These are phyloP conservation scores for Falcaria lacertinaria DNA, from an alignment of 2,888 invertebrate genomes.

Conservation along the genomic window DNA sequence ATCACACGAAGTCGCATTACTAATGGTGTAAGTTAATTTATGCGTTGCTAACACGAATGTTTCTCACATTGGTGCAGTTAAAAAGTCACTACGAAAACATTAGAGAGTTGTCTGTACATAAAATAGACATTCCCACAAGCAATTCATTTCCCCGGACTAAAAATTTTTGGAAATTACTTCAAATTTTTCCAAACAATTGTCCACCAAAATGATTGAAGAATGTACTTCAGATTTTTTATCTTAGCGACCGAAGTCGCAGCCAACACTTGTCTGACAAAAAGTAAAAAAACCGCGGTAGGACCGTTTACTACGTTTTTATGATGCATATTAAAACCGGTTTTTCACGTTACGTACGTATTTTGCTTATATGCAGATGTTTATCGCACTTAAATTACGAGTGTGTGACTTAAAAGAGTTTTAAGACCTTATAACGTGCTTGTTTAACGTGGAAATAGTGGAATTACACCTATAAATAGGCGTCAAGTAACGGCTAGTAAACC, in stretches of 20 bases:
- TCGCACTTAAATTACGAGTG: slow-evolving; percentile 1
- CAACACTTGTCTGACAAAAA: neutral
- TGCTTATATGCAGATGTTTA: slow-evolving; percentile 1
- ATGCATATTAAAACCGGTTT: slow-evolving; percentile 13
- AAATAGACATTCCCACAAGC: neutral
- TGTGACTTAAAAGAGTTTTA: neutral
- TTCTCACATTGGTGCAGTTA: slow-evolving; percentile 46
- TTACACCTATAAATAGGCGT: neutral
- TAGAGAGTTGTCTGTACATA: neutral
- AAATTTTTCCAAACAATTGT: too few relatives aligned
- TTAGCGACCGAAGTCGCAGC: too few relatives aligned
- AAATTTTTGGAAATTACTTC: too few relatives aligned
- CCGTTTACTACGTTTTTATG: slow-evolving; percentile 20
- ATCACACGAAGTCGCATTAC: slow-evolving; percentile 8
- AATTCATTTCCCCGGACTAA: too few relatives aligned
- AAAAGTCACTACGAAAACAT: slow-evolving; percentile 35
- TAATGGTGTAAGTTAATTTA: slow-evolving; percentile 36
- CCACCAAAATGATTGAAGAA: too few relatives aligned
- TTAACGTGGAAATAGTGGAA: neutral
- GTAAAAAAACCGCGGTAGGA: slow-evolving; percentile 10
- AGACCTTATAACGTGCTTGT: neutral
- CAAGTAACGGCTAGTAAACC: too few relatives aligned
- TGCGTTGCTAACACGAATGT: slow-evolving; percentile 44
- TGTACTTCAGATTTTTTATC: too few relatives aligned
- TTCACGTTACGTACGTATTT: slow-evolving; percentile 3